phyloP scores from a whole-genome alignment of 2,888 invertebrate genomes.

The Abscondita cerata region DNA sequence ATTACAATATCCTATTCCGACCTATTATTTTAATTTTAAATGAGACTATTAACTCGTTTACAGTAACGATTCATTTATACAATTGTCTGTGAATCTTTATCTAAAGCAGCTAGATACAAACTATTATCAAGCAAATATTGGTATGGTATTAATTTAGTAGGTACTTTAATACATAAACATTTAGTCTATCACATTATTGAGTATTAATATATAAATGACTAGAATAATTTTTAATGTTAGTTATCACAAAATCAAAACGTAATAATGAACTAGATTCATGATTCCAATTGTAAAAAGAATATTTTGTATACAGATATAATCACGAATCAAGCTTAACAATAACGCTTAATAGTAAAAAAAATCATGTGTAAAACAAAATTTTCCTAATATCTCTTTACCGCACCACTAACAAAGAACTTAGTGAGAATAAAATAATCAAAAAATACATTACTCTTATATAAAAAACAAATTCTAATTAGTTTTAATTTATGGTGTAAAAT shows the following conservation, averaged over 20 bases:
- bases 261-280: too few species aligned
- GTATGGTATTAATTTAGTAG: conserved; percentile 6
- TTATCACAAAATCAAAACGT: conserved; percentile 17
- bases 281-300: too few species aligned
- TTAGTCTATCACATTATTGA: conserved; percentile 32
- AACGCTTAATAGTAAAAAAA: too few species aligned
- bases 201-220: conserved; percentile 29
- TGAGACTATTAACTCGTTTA: too few species aligned
- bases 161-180: conserved; percentile 15
- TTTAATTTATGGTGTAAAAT: conserved; percentile 12
- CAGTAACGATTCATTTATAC: not conserved
- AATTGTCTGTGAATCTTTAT: conserved; percentile 8
- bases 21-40: too few species aligned
- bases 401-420: too few species aligned
- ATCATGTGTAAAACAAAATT: too few species aligned
- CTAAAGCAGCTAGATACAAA: conserved; percentile 1
- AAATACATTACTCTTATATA: not conserved
- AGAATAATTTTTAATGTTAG: conserved; percentile 17
- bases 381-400: too few species aligned
- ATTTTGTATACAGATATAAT: too few species aligned
- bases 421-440: too few species aligned
- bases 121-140: conserved; percentile 5
- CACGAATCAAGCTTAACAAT: too few species aligned
- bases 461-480: conserved; percentile 8
- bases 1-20: too few species aligned